Conservation (phyloP, 1,140 invertebrate species). For the Himalopsyche phryganea region DNA sequence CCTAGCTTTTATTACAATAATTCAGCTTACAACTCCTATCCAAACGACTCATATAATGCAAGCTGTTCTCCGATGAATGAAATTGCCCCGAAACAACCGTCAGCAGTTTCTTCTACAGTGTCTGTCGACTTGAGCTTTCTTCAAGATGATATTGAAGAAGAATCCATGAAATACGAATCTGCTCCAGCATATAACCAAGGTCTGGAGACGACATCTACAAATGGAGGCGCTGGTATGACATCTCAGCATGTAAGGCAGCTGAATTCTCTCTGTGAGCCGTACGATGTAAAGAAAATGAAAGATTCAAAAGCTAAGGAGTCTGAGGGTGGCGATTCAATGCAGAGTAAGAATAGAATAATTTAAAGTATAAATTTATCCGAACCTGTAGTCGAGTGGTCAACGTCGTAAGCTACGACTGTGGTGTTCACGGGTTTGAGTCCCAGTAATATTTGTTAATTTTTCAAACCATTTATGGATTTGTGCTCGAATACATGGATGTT, state of each 20-base stretch:
- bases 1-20: slow-evolving; percentile 12
- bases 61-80: background rate
- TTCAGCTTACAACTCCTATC: slow-evolving; percentile 17
- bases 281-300: slow-evolving; percentile 16
- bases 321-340: slow-evolving; percentile 26
- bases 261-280: slow-evolving; percentile 24
- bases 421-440: too few relatives aligned
- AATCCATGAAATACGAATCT: too few relatives aligned
- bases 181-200: slow-evolving; percentile 32
- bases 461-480: too few relatives aligned
- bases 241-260: slow-evolving; percentile 31
- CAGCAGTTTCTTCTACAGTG: slow-evolving; percentile 8
- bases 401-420: too few relatives aligned
- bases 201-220: slow-evolving; percentile 16
- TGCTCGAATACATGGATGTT: too few relatives aligned
- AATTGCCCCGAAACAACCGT: background rate
- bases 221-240: slow-evolving; percentile 15
- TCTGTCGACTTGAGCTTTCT: slow-evolving; percentile 16
- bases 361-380: slow-evolving; percentile 5
- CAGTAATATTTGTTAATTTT: too few relatives aligned
- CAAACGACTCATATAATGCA: slow-evolving; percentile 7
- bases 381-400: too few relatives aligned
- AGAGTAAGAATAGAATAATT: slow-evolving; percentile 18
- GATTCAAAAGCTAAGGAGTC: slow-evolving; percentile 7
- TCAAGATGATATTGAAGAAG: slow-evolving; percentile 12